phyloP scores from a whole-genome alignment of 2,113 vertebrate genomes.

The Rhinopomastus cyanomelas region DNA sequence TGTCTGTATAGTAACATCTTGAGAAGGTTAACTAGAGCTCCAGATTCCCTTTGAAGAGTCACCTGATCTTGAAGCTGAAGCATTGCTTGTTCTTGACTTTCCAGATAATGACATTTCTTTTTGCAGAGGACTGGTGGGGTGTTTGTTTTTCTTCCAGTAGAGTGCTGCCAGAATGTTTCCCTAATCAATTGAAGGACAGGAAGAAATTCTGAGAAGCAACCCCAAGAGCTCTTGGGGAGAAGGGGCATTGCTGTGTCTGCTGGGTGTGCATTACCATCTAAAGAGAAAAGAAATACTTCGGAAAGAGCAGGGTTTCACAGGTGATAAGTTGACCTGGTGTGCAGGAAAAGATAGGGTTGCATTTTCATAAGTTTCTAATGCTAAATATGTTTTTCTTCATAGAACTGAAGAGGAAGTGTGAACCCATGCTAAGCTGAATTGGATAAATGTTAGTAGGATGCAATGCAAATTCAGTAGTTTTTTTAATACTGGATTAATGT shows the following conservation, averaged over 20 bases:
- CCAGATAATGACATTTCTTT: neutral
- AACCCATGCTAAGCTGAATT: neutral
- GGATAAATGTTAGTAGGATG: neutral
- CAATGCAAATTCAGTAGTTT: neutral
- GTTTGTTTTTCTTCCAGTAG: neutral
- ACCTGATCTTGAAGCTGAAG: neutral
- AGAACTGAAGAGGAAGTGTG: neutral
- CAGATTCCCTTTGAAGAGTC: neutral
- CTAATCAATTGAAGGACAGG: neutral
- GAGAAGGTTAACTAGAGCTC: neutral
- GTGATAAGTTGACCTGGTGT: neutral
- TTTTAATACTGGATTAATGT: neutral
- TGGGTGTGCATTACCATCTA: neutral
- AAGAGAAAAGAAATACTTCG: neutral
- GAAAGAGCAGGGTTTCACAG: neutral
- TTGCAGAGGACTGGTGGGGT: neutral
- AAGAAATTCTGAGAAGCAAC: neutral
- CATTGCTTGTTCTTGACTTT: neutral
- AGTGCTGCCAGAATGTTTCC: neutral
- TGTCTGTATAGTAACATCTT: neutral
- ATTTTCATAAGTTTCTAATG: neutral
- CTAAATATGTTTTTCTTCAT: neutral
- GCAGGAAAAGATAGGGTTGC: neutral
- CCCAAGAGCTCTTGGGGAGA: neutral
- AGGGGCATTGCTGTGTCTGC: neutral